Evolutionary conservation across 30 jellyfish, hydroid and myxozoan genomes (phyloP).

Genomic region (Chrysaora quinquecirrha): DNA sequence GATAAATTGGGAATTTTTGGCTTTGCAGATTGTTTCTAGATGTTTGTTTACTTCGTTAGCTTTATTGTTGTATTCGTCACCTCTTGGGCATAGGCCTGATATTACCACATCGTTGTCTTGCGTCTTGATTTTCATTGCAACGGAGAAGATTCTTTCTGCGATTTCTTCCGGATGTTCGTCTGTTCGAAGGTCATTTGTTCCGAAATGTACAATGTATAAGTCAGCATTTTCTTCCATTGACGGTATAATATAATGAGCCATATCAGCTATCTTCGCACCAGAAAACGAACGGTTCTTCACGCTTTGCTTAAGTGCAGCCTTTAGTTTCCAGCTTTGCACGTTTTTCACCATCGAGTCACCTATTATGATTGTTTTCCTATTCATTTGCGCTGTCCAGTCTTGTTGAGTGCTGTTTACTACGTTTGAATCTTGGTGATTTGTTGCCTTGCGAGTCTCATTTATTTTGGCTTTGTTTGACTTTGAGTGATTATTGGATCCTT

Average conservation of each 20-base stretch:
- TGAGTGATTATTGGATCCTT: not conserved
- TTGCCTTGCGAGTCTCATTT: not conserved
- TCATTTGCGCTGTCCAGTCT: not conserved
- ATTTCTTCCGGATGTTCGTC: not conserved
- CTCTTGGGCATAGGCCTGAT: slow-evolving; percentile 44
- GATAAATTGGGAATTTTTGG: no score
- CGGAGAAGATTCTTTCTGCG: not conserved
- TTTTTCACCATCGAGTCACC: not conserved
- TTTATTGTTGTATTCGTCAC: slow-evolving; percentile 25
- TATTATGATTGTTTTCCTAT: not conserved
- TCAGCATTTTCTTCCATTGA: not conserved
- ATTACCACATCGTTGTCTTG: slow-evolving; percentile 27
- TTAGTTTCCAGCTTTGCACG: not conserved
- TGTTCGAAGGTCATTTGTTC: not conserved
- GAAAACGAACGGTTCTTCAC: not conserved
- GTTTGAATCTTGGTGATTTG: not conserved
- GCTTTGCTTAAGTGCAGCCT: not conserved
- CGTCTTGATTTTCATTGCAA: slow-evolving; percentile 25
- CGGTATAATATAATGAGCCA: not conserved
- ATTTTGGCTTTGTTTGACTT: not conserved
- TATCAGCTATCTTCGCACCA: not conserved
- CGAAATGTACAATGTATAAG: not conserved
- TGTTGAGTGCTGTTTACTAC: not conserved
- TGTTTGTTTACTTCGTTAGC: slow-evolving; percentile 19
- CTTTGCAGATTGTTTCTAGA: not conserved